A percentile compares a stretch with the other conserved stretches of the same genome.
Evolutionary conservation across 23 tunicate species (phyloP).

Genomic region (Clavelina lepadiformis): DNA sequence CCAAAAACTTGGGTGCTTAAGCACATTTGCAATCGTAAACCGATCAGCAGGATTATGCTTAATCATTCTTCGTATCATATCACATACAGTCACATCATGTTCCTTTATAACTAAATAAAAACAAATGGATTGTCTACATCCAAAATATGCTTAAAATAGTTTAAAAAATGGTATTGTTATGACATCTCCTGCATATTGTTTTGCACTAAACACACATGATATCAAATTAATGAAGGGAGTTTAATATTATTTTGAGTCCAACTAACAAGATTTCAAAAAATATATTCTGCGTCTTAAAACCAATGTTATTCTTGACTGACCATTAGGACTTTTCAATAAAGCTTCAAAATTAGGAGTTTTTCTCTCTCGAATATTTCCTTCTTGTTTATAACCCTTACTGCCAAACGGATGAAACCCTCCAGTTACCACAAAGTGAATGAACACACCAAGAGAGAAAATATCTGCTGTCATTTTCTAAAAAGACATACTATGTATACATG

Average conservation of each 20-base stretch:
- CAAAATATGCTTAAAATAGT: too few species aligned
- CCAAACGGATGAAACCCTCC: slow-evolving; percentile 19
- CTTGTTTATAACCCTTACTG: slow-evolving; percentile 5
- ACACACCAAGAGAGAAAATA: slow-evolving; percentile 32
- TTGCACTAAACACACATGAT: too few species aligned
- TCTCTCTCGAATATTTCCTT: slow-evolving; percentile 14
- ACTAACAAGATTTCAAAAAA: too few species aligned
- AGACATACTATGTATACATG: background rate
- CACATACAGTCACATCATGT: slow-evolving; percentile 28
- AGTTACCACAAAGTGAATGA: slow-evolving; percentile 9
- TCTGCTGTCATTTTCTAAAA: slow-evolving; percentile 17
- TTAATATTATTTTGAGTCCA: too few species aligned
- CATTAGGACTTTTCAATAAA: too few species aligned
- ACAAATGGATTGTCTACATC: too few species aligned
- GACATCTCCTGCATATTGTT: too few species aligned
- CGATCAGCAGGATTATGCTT: slow-evolving; percentile 3
- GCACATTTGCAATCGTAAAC: slow-evolving; percentile 13
- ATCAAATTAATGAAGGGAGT: too few species aligned
- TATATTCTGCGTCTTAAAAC: too few species aligned
- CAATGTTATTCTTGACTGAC: too few species aligned
- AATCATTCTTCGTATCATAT: slow-evolving; percentile 37
- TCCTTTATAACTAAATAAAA: too few species aligned
- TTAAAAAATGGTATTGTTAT: too few species aligned
- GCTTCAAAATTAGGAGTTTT: slow-evolving; percentile 8
- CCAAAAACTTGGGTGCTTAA: slow-evolving; percentile 27